These are phyloP conservation scores for Parnassius mnemosyne DNA, from an alignment of 2,888 invertebrate genomes.

Conservation along the genomic window DNA sequence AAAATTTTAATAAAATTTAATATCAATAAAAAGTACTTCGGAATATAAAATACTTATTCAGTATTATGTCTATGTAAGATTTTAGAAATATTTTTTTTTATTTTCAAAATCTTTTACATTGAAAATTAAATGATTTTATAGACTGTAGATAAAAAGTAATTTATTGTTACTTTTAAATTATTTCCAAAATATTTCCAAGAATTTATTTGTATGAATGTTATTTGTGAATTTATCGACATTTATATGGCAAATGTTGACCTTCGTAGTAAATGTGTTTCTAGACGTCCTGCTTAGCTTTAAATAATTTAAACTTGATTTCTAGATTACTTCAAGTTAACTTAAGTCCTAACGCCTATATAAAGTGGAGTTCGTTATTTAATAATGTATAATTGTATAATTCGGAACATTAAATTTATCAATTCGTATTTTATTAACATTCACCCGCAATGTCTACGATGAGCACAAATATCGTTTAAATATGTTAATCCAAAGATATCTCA, in stretches of 20 bases:
- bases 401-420: background rate
- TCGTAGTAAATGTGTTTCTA: constrained; percentile 52
- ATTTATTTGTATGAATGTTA: constrained; percentile 53
- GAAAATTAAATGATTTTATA: constrained; percentile 71
- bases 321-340: constrained; percentile 35
- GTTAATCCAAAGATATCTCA: constrained; percentile 21
- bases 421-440: background rate
- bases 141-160: constrained; percentile 70
- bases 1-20: constrained; percentile 38
- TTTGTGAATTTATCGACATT: constrained; percentile 44
- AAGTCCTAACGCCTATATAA: constrained; percentile 36
- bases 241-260: constrained; percentile 48
- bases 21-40: constrained; percentile 52
- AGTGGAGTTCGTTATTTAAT: constrained; percentile 25
- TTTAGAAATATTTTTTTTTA: constrained; percentile 61
- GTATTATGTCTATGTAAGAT: constrained; percentile 76
- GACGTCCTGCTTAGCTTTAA: constrained; percentile 77
- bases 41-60: constrained; percentile 66
- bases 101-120: constrained; percentile 65
- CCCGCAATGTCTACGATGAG: background rate
- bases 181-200: constrained; percentile 71
- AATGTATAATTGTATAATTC: background rate
- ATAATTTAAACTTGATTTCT: constrained; percentile 54
- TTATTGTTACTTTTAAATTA: constrained; percentile 77
- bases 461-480: constrained; percentile 10